Percentiles rank a stretch among this genome's conserved stretches.
Conservation (phyloP, 2,888 invertebrate genomes). For the Drosophila quinaria region DNA sequence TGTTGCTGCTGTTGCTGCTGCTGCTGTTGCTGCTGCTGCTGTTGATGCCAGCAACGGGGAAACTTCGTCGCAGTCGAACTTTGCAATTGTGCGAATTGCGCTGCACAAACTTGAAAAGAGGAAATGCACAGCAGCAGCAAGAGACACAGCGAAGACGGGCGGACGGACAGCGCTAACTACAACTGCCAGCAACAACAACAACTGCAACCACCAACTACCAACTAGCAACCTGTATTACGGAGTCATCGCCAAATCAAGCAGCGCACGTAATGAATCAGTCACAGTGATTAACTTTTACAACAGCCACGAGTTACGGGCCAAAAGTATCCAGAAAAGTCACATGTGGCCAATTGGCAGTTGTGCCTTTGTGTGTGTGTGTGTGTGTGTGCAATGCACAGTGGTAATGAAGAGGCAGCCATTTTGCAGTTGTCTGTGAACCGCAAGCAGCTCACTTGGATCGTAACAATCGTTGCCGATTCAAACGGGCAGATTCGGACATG, state of each 20-base stretch:
- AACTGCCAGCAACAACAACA: constrained; percentile 26
- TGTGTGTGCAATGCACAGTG: neutral
- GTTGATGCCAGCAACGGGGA: constrained; percentile 40
- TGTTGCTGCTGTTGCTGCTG: no score
- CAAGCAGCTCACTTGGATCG: constrained; percentile 17
- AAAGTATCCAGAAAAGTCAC: constrained; percentile 44
- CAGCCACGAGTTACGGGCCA: constrained; percentile 45
- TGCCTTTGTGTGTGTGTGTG: neutral
- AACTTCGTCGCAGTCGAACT: constrained; percentile 52
- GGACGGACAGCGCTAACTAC: constrained; percentile 29
- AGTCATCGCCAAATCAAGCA: constrained; percentile 64
- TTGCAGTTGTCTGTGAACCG: neutral
- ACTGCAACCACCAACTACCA: neutral
- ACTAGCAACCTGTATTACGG: constrained; percentile 43
- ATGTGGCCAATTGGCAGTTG: constrained; percentile 54
- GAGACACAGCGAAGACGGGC: constrained; percentile 20
- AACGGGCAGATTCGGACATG: neutral
- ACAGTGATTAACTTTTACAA: constrained; percentile 73
- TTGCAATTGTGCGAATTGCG: constrained; percentile 67
- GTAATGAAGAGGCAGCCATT: constrained; percentile 2
- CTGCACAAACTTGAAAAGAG: constrained; percentile 66
- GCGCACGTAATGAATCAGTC: constrained; percentile 76
- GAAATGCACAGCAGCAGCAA: constrained; percentile 56
- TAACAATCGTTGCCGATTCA: neutral
- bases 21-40: constrained; percentile 6